A percentile compares a stretch with the other conserved stretches of the same genome.
These are phyloP conservation scores for Geothlypis trichas DNA, from an alignment of 2,113 vertebrate species.

Conservation along the genomic window DNA sequence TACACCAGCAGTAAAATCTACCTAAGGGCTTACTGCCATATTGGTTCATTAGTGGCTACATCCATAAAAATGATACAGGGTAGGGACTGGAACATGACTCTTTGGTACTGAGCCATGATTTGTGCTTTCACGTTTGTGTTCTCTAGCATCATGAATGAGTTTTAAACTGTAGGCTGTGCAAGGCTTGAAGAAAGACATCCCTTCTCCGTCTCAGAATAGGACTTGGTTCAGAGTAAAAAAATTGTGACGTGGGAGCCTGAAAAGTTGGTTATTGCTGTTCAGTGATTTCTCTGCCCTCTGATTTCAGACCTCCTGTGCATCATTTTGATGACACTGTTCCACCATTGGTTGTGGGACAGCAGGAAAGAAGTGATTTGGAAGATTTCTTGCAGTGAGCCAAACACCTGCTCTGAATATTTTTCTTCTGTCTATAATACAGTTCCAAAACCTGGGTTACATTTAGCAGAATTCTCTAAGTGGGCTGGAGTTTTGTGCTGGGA, in stretches of 20 bases:
- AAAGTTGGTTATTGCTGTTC: background rate
- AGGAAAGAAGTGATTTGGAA: background rate
- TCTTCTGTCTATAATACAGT: background rate
- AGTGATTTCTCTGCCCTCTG: background rate
- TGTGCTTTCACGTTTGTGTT: background rate
- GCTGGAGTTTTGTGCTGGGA: background rate
- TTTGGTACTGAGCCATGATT: background rate
- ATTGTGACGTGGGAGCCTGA: background rate
- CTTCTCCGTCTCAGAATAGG: background rate
- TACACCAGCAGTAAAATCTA: background rate
- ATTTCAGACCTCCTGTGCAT: background rate
- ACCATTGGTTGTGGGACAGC: background rate
- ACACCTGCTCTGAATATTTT: background rate
- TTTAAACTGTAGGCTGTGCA: background rate
- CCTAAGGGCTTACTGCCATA: background rate
- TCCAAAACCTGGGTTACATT: background rate
- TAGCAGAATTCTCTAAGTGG: background rate
- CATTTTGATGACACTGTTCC: background rate
- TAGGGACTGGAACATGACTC: background rate
- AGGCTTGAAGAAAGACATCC: background rate
- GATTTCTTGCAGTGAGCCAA: background rate
- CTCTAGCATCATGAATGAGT: background rate
- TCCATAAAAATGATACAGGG: background rate
- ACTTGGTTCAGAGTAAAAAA: background rate
- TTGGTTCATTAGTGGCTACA: background rate